Evolutionary conservation across 2,888 invertebrate species (phyloP).

Genomic region (Lamellibrachia satsuma): DNA sequence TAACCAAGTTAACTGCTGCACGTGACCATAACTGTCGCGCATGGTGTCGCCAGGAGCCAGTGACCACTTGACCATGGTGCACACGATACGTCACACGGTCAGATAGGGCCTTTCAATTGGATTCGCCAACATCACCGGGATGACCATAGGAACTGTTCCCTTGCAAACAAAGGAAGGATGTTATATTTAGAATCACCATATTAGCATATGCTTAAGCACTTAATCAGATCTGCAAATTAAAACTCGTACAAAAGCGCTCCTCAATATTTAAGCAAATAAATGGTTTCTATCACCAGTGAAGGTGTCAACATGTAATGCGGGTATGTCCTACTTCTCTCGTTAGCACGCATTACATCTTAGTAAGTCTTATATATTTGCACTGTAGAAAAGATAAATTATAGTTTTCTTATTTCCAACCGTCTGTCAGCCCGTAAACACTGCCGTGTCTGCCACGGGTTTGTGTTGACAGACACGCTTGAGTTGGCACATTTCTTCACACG

Average conservation of each 20-base stretch:
- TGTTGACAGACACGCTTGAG: background rate
- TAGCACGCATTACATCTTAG: background rate
- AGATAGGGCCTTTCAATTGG: background rate
- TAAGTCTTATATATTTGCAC: background rate
- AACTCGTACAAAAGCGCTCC: no score
- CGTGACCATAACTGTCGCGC: background rate
- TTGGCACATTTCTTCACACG: background rate
- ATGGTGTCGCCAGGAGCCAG: background rate
- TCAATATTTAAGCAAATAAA: no score
- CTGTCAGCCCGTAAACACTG: background rate
- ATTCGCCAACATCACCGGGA: background rate
- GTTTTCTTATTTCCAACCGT: background rate
- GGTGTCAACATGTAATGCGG: background rate
- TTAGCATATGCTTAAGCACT: no score
- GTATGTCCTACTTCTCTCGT: background rate
- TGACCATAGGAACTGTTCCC: background rate
- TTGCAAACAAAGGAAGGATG: background rate
- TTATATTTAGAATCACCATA: no score
- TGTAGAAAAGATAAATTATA: background rate
- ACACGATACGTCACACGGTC: background rate
- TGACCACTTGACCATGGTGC: background rate
- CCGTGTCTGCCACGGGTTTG: background rate
- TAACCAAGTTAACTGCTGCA: background rate
- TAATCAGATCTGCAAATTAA: no score
- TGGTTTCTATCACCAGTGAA: no score